Evolutionary conservation across 2,888 invertebrate genomes (phyloP).

Genomic region (Tenodera sinensis): DNA sequence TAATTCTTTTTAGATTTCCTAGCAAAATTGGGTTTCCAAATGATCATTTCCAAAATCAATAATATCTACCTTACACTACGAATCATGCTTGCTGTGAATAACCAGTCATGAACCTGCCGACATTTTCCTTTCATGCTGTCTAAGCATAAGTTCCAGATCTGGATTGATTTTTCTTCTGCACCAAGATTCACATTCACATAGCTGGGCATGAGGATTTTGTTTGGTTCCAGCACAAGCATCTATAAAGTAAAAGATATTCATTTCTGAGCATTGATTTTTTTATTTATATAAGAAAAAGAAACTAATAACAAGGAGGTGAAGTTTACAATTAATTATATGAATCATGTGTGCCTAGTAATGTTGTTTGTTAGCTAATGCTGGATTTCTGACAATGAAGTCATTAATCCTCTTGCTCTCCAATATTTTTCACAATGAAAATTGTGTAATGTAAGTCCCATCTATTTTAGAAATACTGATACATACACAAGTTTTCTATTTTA

Average conservation of each 20-base stretch:
- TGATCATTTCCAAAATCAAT: background rate
- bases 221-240: slow-evolving; percentile 85
- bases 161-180: slow-evolving; percentile 88
- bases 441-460: no score
- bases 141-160: slow-evolving; percentile 81
- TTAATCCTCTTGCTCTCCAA: no score
- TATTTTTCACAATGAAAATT: no score
- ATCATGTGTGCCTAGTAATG: no score
- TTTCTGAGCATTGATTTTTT: no score
- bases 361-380: no score
- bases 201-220: slow-evolving; percentile 90
- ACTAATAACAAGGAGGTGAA: no score
- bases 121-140: slow-evolving; percentile 73
- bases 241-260: slow-evolving; percentile 41
- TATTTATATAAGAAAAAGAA: no score
- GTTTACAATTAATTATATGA: no score
- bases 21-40: background rate
- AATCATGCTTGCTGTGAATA: slow-evolving; percentile 86
- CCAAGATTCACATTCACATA: slow-evolving; percentile 93
- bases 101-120: slow-evolving; percentile 87
- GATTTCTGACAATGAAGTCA: no score
- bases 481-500: no score
- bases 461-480: no score
- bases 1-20: background rate
- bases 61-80: slow-evolving; percentile 70